These are phyloP conservation scores for Chionis minor DNA, from an alignment of 2,113 vertebrate species.

Conservation along the genomic window DNA sequence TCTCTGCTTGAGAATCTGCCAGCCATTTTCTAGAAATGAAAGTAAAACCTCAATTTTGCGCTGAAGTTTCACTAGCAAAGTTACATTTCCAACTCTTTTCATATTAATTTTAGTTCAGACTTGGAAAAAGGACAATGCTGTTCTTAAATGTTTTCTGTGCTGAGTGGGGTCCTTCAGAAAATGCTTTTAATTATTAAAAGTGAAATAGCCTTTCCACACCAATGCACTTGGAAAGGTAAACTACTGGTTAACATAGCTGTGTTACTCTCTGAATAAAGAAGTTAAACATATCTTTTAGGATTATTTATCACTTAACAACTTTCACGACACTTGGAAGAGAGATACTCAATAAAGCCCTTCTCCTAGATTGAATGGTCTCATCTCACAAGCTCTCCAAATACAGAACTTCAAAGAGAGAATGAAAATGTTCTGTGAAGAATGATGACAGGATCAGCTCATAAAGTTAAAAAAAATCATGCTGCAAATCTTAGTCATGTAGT, in stretches of 20 bases:
- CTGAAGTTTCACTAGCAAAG: background rate
- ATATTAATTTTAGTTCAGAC: background rate
- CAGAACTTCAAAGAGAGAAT: background rate
- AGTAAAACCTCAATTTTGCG: background rate
- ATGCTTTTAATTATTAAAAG: background rate
- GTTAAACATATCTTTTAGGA: background rate
- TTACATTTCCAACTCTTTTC: background rate
- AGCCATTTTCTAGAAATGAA: background rate
- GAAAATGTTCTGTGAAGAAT: background rate
- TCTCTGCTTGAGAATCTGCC: background rate
- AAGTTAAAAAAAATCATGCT: background rate
- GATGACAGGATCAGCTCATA: background rate
- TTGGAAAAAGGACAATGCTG: background rate
- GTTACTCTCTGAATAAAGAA: background rate
- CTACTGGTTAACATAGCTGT: background rate
- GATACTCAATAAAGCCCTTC: background rate
- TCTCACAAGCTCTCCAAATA: background rate
- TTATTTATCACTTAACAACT: slow-evolving; percentile 8
- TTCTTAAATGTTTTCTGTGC: background rate
- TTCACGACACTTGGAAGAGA: background rate
- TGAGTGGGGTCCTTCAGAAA: background rate
- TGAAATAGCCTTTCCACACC: background rate
- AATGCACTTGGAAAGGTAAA: background rate
- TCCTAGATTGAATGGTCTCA: background rate
- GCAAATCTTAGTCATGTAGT: background rate